A percentile compares a stretch with the other conserved stretches of the same genome.
Conservation (phyloP, 2,888 invertebrate genomes). For the Biston stratarius region DNA sequence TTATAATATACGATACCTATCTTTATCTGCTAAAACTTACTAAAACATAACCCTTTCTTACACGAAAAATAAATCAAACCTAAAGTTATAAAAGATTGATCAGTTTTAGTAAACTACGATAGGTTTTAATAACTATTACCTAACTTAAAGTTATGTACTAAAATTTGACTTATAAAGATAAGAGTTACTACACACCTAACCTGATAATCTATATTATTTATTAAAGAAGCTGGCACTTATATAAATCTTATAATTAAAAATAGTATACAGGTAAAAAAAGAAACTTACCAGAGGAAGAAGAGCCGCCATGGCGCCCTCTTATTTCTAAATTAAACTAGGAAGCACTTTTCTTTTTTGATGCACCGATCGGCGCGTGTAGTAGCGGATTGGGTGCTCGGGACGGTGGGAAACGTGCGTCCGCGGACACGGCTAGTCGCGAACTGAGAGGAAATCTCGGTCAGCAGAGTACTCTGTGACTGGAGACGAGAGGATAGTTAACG, state of each 20-base stretch:
- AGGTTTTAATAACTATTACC: not conserved
- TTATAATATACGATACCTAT: not conserved
- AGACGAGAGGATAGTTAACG: conserved; percentile 21
- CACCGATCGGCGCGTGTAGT: conserved; percentile 48
- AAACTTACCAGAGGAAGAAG: conserved; percentile 68
- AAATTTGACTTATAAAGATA: conserved; percentile 30
- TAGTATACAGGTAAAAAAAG: conserved; percentile 35
- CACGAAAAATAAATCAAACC: conserved; percentile 23
- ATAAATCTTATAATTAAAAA: not conserved
- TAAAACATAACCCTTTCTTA: conserved; percentile 9
- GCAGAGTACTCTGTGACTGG: conserved; percentile 8
- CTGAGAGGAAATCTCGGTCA: conserved; percentile 50
- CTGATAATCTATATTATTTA: conserved; percentile 29
- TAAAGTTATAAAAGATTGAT: conserved; percentile 27
- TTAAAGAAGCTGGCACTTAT: conserved; percentile 11
- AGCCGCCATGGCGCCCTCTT: conserved; percentile 69
- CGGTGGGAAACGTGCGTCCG: conserved; percentile 58
- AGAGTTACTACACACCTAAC: conserved; percentile 30
- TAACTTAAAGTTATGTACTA: not conserved
- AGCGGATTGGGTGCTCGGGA: conserved; percentile 38
- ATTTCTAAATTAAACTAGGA: conserved; percentile 75
- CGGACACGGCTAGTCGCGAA: conserved; percentile 69
- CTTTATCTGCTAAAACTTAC: not conserved
- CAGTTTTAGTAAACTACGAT: conserved; percentile 22
- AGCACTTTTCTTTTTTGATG: conserved; percentile 69